Percentiles rank a stretch among this genome's conserved stretches.
Evolutionary conservation across 2,797 vertebrate species (phyloP).

Genomic region (Pitangus sulphuratus): DNA sequence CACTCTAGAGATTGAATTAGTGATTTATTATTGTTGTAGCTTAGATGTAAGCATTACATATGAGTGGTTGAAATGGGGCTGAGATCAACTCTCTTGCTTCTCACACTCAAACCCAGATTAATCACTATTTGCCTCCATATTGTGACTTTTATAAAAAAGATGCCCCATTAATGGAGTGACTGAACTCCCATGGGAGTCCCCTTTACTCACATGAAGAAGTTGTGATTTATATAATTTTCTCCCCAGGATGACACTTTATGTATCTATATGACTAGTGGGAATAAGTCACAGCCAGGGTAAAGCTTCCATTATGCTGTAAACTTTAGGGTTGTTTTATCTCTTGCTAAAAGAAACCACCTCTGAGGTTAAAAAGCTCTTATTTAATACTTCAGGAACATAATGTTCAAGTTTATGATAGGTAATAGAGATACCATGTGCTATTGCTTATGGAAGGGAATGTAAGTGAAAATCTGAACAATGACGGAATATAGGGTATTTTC

Average conservation of each 20-base stretch:
- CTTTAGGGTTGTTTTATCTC: not conserved
- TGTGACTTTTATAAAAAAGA: not conserved
- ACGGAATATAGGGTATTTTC: not conserved
- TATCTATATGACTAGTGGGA: not conserved
- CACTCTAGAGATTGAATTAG: not conserved
- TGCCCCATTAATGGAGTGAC: not conserved
- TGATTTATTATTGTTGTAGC: not conserved
- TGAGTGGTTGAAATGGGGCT: not conserved
- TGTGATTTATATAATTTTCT: not conserved
- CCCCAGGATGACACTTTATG: not conserved
- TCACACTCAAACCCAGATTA: not conserved
- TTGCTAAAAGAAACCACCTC: not conserved
- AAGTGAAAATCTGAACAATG: not conserved
- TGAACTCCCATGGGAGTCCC: not conserved
- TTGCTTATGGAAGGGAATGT: not conserved
- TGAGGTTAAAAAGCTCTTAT: not conserved
- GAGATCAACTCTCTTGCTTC: not conserved
- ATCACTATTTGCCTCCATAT: not conserved
- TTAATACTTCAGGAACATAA: not conserved
- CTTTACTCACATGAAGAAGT: not conserved
- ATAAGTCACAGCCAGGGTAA: not conserved
- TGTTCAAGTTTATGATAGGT: not conserved
- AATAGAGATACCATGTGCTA: not conserved
- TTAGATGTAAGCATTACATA: not conserved
- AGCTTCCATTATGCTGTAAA: not conserved